A percentile compares a stretch with the other conserved stretches of the same genome.
These are phyloP conservation scores for Hybognathus amarus DNA, from an alignment of 2,797 vertebrate species.

Conservation along the genomic window DNA sequence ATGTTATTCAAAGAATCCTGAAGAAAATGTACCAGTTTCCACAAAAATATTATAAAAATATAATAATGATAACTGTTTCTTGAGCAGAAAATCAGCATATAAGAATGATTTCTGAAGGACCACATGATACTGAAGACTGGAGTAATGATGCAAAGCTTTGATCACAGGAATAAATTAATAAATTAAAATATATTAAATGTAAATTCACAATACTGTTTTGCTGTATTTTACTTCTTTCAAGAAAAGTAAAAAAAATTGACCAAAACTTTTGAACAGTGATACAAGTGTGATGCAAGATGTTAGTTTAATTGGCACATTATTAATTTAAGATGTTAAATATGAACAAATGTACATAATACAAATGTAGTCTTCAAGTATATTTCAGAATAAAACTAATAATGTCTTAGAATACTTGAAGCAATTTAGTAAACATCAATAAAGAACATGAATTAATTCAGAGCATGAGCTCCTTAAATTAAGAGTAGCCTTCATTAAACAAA, in stretches of 20 bases:
- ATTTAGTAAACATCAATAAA: background rate
- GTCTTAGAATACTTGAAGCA: too few relatives aligned
- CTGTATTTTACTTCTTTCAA: background rate
- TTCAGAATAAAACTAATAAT: too few relatives aligned
- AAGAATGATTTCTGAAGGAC: background rate
- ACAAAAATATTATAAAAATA: background rate
- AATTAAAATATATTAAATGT: background rate
- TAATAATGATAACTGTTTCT: too few relatives aligned
- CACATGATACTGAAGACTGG: background rate
- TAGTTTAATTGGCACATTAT: background rate
- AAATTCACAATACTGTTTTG: background rate
- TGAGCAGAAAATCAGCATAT: background rate
- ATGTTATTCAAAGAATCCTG: background rate
- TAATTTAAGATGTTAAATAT: background rate
- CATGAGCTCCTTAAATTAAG: background rate
- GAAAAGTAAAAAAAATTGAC: background rate
- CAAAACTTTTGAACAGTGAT: background rate
- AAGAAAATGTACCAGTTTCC: background rate
- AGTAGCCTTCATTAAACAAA: background rate
- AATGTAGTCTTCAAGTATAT: background rate
- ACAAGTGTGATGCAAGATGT: background rate
- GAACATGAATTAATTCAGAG: background rate
- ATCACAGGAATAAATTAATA: background rate
- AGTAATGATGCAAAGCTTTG: background rate
- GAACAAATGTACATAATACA: background rate